Percentiles rank a stretch among this genome's conserved stretches.
These are phyloP conservation scores for Ctena decussata DNA, from an alignment of 2,888 invertebrate genomes.

Conservation along the genomic window DNA sequence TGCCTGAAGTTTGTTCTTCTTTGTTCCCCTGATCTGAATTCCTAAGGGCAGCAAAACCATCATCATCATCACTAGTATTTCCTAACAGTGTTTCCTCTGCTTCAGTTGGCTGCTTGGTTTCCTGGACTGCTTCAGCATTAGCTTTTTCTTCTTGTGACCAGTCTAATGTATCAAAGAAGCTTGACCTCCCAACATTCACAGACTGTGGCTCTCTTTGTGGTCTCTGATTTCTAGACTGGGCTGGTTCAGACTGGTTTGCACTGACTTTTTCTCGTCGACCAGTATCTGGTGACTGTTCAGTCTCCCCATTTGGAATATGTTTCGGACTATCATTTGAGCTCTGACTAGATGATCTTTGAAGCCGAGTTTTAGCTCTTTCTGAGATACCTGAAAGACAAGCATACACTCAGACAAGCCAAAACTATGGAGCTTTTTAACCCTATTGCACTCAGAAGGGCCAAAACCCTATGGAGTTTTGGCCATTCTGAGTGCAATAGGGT, in stretches of 20 bases:
- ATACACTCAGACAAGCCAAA: no score
- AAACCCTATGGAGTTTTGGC: no score
- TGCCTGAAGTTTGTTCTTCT: not conserved
- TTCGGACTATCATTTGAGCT: constrained; percentile 74
- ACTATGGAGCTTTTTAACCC: no score
- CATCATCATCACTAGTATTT: constrained; percentile 77
- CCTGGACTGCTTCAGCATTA: constrained; percentile 26
- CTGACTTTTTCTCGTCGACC: not conserved
- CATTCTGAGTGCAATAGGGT: no score
- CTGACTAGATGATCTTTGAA: constrained; percentile 76
- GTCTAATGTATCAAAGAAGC: constrained; percentile 69
- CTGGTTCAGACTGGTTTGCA: constrained; percentile 57
- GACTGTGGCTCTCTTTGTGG: constrained; percentile 46
- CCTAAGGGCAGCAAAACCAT: constrained; percentile 78
- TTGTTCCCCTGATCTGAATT: constrained; percentile 1
- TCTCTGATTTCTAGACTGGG: not conserved
- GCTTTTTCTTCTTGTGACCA: constrained; percentile 43
- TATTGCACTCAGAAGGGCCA: no score
- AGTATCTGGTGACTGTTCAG: not conserved
- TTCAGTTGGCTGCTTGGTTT: constrained; percentile 53
- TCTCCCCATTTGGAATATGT: constrained; percentile 56
- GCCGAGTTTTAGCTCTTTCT: constrained; percentile 75
- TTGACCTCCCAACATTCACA: not conserved
- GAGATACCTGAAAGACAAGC: constrained; percentile 80
- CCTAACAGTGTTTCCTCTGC: constrained; percentile 68